Base-by-base conservation (phyloP, 2,797 vertebrate species). In the Pangasius mekongensis region DNA sequence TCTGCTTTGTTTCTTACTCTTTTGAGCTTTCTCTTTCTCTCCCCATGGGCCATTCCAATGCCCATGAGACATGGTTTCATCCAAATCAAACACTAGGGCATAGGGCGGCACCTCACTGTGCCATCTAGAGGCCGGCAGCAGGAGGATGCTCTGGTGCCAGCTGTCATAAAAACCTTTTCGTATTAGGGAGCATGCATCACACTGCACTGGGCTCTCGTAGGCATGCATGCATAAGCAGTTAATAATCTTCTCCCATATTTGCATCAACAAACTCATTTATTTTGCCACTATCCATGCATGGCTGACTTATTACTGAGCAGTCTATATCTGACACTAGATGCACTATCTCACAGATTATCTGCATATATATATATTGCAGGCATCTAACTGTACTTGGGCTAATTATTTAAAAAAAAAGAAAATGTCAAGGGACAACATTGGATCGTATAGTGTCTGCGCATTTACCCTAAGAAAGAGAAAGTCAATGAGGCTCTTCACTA, bases 151-250 rank as follows among this genome's bases (percentile, higher is more conserved):
- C 49, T 24, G 2, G 56, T 86, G 73, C 77, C 84, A 83, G 66
- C 62, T 90, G 67, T 58, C 56, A 89, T 83, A 88, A 88, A 56
- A 90, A 58, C 87, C 82, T 86, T 86, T 86, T 83, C 76, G 76
- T 90, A 90, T 87, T 88, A 81, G 82, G 30, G 30, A 73, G 58
- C 56, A 54, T 58, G 30, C 39, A 10, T 76, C 18, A 0, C 11
- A 14, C 49, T 84, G 74, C 39, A 60, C 58, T 30, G 58, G 66
- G 60, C 74, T 86, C 84, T 85, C 18, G 67, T 33, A 71, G 39
- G 33, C 5, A 11, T 64, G 52, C 86, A 89, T 73, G 9, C 73
- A 27, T 52, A 60, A 60, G n/a, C 80, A 74, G 67, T 60, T 83
- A 36, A 73, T 67, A 87, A 60, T 52, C 66, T 16, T 58, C 22